Conservation (phyloP, 2,113 vertebrate genomes). For the Collichthys lucidus region DNA sequence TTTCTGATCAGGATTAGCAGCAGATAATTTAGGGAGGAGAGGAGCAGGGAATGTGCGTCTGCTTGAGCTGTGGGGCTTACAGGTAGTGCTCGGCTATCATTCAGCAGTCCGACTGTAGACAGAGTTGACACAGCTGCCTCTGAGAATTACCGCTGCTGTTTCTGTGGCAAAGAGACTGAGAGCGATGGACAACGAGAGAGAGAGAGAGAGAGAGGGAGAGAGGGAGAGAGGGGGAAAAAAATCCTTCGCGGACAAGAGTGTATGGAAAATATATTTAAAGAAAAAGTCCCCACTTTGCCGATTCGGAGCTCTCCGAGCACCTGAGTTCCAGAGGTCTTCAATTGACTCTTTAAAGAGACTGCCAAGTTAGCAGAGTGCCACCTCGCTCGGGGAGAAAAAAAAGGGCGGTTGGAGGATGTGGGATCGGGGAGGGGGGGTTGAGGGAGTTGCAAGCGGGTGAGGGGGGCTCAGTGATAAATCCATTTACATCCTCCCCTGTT, state of each 20-base stretch:
- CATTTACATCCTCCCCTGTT: conserved; percentile 85
- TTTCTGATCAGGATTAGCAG: conserved; percentile 80
- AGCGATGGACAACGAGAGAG: conserved; percentile 26
- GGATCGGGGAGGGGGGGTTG: conserved; percentile 20
- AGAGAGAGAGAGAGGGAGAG: conserved; percentile 17
- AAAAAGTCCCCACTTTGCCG: conserved; percentile 41
- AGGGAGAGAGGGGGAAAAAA: background rate
- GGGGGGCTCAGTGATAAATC: conserved; percentile 83
- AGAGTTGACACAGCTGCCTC: conserved; percentile 71
- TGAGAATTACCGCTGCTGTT: conserved; percentile 56
- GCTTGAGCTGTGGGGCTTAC: conserved; percentile 62
- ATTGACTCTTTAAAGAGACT: conserved; percentile 79
- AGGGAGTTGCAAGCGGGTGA: conserved; percentile 51
- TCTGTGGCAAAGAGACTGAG: conserved; percentile 36
- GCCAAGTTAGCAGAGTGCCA: conserved; percentile 81
- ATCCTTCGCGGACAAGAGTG: conserved; percentile 15
- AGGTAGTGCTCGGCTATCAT: conserved; percentile 76
- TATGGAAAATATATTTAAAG: conserved; percentile 49
- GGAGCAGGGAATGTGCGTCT: conserved; percentile 53
- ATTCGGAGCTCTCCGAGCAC: conserved; percentile 41
- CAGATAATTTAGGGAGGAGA: conserved; percentile 74
- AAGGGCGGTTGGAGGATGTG: conserved; percentile 22
- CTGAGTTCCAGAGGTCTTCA: conserved; percentile 66
- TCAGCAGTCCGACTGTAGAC: conserved; percentile 66
- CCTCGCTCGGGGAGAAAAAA: conserved; percentile 71